A percentile compares a stretch with the other conserved stretches of the same genome.
phyloP scores from a whole-genome alignment of 2,888 invertebrate species.

The Torymus aiolomorphi region DNA sequence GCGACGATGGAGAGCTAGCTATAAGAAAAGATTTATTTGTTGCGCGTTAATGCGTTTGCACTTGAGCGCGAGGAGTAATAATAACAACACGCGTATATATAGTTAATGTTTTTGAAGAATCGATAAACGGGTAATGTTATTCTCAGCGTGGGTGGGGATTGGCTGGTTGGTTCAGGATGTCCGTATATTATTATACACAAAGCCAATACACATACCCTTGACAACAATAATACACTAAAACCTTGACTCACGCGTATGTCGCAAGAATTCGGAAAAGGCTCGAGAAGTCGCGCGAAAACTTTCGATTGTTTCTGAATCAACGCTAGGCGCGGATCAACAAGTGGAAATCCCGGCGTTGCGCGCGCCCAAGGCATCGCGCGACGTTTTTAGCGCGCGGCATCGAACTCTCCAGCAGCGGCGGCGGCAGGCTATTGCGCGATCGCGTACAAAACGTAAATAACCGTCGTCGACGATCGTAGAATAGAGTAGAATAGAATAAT shows the following conservation, averaged over 20 bases:
- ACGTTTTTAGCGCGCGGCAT: constrained; percentile 70
- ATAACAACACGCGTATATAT: too few relatives aligned
- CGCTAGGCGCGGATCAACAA: constrained; percentile 21
- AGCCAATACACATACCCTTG: too few relatives aligned
- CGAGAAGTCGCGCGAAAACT: constrained; percentile 29
- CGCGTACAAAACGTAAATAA: background rate
- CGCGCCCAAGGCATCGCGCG: constrained; percentile 56
- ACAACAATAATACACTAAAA: too few relatives aligned
- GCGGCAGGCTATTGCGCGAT: background rate
- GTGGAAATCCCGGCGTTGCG: constrained; percentile 48
- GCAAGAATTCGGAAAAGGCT: background rate
- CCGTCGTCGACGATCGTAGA: too few relatives aligned
- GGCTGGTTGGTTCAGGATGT: too few relatives aligned
- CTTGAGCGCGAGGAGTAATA: too few relatives aligned
- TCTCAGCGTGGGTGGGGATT: too few relatives aligned
- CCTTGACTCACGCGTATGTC: background rate
- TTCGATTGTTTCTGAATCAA: constrained; percentile 43
- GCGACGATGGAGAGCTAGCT: too few relatives aligned
- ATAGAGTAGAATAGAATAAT: too few relatives aligned
- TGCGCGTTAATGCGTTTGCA: background rate
- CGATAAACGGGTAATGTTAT: too few relatives aligned
- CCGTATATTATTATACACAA: too few relatives aligned
- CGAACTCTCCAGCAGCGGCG: constrained; percentile 40
- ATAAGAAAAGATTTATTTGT: background rate
- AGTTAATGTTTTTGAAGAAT: too few relatives aligned